Evolutionary conservation across 2,797 vertebrate genomes (phyloP).

Genomic region (Sus cebifrons): DNA sequence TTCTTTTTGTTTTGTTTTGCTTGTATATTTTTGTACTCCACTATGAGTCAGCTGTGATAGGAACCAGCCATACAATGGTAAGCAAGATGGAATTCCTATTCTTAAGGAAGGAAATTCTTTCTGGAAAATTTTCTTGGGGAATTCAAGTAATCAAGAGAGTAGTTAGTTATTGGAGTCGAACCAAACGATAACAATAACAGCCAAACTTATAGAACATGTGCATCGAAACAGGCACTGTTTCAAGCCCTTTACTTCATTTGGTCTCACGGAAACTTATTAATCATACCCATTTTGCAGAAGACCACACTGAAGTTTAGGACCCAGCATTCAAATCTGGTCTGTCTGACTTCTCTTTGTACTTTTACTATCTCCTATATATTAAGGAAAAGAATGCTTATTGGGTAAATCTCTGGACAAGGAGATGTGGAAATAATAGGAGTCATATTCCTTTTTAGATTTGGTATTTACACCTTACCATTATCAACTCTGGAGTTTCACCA

Average conservation of each 20-base stretch:
- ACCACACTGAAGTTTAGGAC: neutral
- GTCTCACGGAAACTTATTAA: neutral
- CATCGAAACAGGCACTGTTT: neutral
- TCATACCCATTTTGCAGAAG: neutral
- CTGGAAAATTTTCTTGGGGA: neutral
- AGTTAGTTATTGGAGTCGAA: neutral
- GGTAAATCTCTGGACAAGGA: conserved; percentile 29
- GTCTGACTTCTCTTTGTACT: neutral
- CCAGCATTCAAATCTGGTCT: neutral
- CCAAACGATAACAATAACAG: neutral
- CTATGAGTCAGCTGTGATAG: neutral
- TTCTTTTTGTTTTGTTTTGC: neutral
- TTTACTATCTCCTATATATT: neutral
- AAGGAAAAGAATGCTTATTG: neutral
- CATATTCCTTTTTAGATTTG: neutral
- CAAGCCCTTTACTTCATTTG: neutral
- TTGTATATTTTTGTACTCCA: neutral
- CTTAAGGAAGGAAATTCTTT: neutral
- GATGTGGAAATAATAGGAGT: neutral
- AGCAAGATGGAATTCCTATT: neutral
- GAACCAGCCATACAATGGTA: neutral
- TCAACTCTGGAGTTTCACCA: conserved; percentile 33
- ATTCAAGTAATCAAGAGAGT: neutral
- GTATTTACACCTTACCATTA: neutral
- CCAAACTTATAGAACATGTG: neutral